Evolutionary conservation across 2,888 invertebrate species (phyloP).

Genomic region (Parascotia fuliginaria): DNA sequence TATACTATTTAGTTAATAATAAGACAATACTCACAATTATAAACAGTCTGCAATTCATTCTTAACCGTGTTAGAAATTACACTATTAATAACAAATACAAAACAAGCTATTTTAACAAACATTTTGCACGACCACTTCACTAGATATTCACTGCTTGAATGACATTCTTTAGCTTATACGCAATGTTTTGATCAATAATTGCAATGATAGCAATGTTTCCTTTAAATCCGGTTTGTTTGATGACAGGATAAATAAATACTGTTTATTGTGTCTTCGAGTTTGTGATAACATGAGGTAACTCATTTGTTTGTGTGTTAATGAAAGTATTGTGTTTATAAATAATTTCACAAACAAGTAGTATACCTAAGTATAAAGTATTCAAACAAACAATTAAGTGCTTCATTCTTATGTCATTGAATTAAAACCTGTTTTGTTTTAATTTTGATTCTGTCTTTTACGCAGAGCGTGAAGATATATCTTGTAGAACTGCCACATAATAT

Average conservation of each 20-base stretch:
- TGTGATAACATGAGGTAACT: no score
- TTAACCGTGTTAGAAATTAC: background rate
- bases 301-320: no score
- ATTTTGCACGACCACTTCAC: background rate
- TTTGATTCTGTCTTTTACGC: no score
- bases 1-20: no score
- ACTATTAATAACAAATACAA: background rate
- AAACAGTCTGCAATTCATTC: background rate
- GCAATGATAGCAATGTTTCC: background rate
- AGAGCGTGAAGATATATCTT: no score
- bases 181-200: background rate
- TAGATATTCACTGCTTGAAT: background rate
- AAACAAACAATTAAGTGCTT: no score
- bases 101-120: background rate
- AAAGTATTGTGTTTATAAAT: no score
- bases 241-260: background rate
- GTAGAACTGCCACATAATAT: no score
- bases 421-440: no score
- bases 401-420: no score
- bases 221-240: background rate
- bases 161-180: slow-evolving; percentile 3
- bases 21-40: slow-evolving; percentile 2
- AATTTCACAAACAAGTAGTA: no score
- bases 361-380: no score
- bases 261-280: background rate